Evolutionary conservation across 37 sponge, comb jelly and placozoan species (phyloP), one percentile per base, ranked within the genome.

Genomic region (Amphimedon queenslandica): DNA sequence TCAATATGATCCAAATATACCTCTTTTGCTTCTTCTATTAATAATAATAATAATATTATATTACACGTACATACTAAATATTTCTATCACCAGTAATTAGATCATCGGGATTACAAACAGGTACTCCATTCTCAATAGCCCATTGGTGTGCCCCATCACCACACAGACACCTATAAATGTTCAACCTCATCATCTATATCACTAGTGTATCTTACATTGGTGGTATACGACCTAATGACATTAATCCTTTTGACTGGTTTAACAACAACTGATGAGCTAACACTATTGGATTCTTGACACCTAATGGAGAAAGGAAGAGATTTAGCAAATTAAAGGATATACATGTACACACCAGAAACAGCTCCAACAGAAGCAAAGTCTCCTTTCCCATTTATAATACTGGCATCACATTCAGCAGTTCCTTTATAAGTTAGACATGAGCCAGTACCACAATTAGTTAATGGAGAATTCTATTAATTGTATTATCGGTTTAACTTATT

Each of bases 331-430:
- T 43, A 2, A n/a, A 5, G 27, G 61, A 11, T n/a, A 60, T 11
- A 24, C 61, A 11, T 60, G 61, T 25, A 11, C 61, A 55, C 11
- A 87, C 88, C 88, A 68, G 64, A 1, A 2, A 82, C 76, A 37
- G 87, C 87, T 72, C 87, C 92, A 23, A 86, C 83, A 32, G 80
- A 79, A 24, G 87, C 92, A 79, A 74, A 80, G n/a, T 72, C 81
- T 38, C 78, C 73, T n/a, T 40, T 1, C 33, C 66, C 76, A 13
- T 56, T 75, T 85, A 90, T 90, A 30, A 84, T 47, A 55, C 90
- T 84, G 28, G 90, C 90, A 77, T 90, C 90, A 58, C 90, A 90
- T 78, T 90, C 90, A 23, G 84, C 90, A 21, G 53, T 71, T 0
- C 90, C 90, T 43, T 77, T 40, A 37, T 84, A 57, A 31, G 75